Percentiles rank a stretch among this genome's conserved stretches.
Conservation (phyloP, 2,113 vertebrate species). For the Zingel zingel region DNA sequence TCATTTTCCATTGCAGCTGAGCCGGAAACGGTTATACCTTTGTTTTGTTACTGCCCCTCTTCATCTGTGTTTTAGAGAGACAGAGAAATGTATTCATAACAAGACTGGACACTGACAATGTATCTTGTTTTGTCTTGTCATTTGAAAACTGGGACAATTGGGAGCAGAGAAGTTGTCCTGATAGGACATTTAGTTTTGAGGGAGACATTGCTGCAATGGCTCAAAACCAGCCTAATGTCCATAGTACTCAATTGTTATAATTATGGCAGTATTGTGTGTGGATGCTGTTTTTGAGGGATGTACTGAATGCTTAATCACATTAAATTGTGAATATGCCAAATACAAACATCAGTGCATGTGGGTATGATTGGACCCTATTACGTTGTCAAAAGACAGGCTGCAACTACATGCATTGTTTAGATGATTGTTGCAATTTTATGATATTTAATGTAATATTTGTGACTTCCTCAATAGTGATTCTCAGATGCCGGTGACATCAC, state of each 20-base stretch:
- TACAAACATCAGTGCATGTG: background rate
- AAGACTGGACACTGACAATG: too few relatives aligned
- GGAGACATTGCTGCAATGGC: too few relatives aligned
- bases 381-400: background rate
- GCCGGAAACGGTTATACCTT: too few relatives aligned
- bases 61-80: too few relatives aligned
- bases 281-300: background rate
- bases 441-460: background rate
- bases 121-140: too few relatives aligned
- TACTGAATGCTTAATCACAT: background rate
- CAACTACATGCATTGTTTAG: background rate
- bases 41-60: too few relatives aligned
- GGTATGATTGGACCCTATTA: background rate
- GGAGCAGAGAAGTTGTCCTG: too few relatives aligned
- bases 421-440: background rate
- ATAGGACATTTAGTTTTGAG: too few relatives aligned
- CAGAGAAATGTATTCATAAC: too few relatives aligned
- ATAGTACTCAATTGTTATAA: background rate
- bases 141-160: too few relatives aligned
- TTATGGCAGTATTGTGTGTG: background rate
- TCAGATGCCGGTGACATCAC: slow-evolving; percentile 95
- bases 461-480: slow-evolving; percentile 89
- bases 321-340: background rate
- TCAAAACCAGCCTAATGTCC: background rate
- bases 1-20: too few relatives aligned